Evolutionary conservation across 2,888 invertebrate species (phyloP), one percentile per base, ranked within the genome.

Genomic region (Tinea trinotella): DNA sequence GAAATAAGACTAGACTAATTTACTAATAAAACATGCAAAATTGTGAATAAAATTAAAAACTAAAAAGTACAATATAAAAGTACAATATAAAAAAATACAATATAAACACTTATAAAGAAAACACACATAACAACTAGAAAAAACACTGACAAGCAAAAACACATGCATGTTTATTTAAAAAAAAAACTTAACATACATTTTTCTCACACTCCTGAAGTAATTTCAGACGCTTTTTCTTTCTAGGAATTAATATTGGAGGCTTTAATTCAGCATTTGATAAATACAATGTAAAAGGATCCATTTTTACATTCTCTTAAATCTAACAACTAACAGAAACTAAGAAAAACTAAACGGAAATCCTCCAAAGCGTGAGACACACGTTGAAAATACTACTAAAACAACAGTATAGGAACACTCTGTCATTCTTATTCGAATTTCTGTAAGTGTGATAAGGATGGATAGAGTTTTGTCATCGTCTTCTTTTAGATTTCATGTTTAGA

Each of bases 211-310:
- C 54, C 20, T 56, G 78, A 36, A 80, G 62, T 60, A 79, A 78
- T 61, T 84, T 85, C 66, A 83, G 61, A 5, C 81, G 73, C 57
- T 85, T 85, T 64, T 78, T 73, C 9, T 85, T 71, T 20, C 85
- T 84, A 34, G 84, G 71, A 49, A 83, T 70, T 50, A 80, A 64
- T 24, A 84, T 84, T 53, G 85, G 84, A 55, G 82, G 56, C 19
- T 49, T 71, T 57, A 84, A 59, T 57, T 84, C 84, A 35, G 75
- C 69, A 57, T 73, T 74, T 54, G 76, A 77, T 61, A 84, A 84
- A 57, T 85, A 85, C 81, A 84, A 72, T 58, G 78, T 71, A 63
- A 82, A 84, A 60, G 79, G 82, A 71, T 85, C 83, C 81, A 82
- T 55, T 13, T 24, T 50, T 9, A 19, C 7, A 19, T 19, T 44